Evolutionary conservation across 1,140 invertebrate species (phyloP), one percentile per base, ranked within the genome.

Genomic region (Harpegnathos saltator): DNA sequence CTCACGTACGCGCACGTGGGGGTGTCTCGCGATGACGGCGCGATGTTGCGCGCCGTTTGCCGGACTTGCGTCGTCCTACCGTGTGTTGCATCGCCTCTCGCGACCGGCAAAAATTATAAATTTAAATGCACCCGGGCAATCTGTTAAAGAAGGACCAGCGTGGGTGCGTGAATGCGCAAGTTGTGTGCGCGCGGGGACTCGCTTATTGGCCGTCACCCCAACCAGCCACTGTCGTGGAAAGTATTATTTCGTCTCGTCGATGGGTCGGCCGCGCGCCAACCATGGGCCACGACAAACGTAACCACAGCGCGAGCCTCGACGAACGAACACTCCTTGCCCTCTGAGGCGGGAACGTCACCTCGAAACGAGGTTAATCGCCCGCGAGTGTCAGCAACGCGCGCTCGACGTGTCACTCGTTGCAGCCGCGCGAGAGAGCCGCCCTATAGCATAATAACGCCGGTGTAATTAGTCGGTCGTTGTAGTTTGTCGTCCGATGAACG

Each of bases 281-380:
- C 52, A 52, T 24, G 56, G 5, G 61, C 62, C 22, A 66, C 71
- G 65, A 89, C 89, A 90, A 90, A 89, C 90, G 87, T 89, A 86
- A 89, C n/a, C 82, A 62, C 38, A 44, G 38, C 54, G 63, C 54
- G 63, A 78, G 44, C 44, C 38, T 58, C 17, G 14, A 19, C n/a
- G 17, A n/a, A 9, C 24, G 14, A 82, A 54, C 50, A 52, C 68
- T 69, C n/a, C 15, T 88, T 89, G 86, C 83, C 65, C 87, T 61
- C 63, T 17, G 71, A 65, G 56, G 71, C 91, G 90, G 91, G 90
- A 90, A 92, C 91, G 80, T 82, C 88, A 92, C 88, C 86, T 87
- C 87, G 87, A 89, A 91, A 91, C 84, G 89, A 92, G 91, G 91
- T 92, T 92, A 92, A 92, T 92, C 87, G 85, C 81, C 73, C 81